These are phyloP conservation scores for Acanthosepion pharaonis DNA, from an alignment of 2,888 invertebrate genomes.

Conservation along the genomic window DNA sequence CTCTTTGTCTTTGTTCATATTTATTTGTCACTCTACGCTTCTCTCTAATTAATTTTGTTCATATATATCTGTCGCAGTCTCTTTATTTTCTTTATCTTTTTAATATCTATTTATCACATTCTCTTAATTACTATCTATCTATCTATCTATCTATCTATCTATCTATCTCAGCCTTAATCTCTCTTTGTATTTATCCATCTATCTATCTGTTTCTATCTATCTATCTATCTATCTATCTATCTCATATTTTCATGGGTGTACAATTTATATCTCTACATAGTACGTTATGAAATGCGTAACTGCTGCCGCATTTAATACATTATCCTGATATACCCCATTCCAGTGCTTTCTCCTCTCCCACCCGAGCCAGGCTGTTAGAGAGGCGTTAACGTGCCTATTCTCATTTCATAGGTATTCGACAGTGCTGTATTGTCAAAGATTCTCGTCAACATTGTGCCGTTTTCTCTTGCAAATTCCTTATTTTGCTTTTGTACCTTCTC, in stretches of 20 bases:
- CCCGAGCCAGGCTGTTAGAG: neutral
- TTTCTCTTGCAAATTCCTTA: neutral
- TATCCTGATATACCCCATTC: neutral
- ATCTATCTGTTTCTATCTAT: neutral
- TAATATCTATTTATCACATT: neutral
- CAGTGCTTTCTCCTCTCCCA: neutral
- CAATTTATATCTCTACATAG: neutral
- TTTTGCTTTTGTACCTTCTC: neutral
- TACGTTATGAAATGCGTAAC: too few species aligned
- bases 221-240: neutral
- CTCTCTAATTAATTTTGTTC: too few species aligned
- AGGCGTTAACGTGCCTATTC: too few species aligned
- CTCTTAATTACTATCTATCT: neutral
- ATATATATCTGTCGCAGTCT: neutral
- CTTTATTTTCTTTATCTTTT: too few species aligned
- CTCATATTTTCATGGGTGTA: neutral
- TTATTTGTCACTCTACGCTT: neutral
- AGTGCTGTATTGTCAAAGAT: neutral
- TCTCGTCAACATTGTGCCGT: neutral
- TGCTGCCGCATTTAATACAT: too few species aligned
- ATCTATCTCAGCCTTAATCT: neutral
- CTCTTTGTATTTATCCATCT: neutral
- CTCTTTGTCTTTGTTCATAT: neutral
- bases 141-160: neutral
- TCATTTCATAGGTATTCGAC: neutral